Conservation (phyloP, 2,113 vertebrate species). For the Gasterosteus aculeatus region DNA sequence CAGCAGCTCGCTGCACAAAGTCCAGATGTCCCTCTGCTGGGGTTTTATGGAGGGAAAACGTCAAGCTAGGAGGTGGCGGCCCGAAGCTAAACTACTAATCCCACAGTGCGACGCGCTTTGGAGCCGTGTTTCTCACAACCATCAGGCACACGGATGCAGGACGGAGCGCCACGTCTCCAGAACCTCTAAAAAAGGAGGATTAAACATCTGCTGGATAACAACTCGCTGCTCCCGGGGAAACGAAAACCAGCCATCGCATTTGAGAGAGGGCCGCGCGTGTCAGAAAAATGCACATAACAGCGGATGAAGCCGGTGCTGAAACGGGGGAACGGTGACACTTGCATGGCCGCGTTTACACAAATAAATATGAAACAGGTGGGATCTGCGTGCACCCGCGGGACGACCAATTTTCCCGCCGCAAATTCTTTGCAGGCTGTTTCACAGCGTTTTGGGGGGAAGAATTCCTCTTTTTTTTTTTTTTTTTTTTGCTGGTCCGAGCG, state of each 20-base stretch:
- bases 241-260: background rate
- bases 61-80: constrained; percentile 57
- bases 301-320: constrained; percentile 53
- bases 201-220: constrained; percentile 76
- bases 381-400: constrained; percentile 49
- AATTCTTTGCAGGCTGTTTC: constrained; percentile 54
- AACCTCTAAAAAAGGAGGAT: constrained; percentile 37
- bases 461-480: constrained; percentile 34
- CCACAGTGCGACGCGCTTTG: constrained; percentile 52
- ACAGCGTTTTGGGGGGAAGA: constrained; percentile 14
- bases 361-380: constrained; percentile 77
- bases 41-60: constrained; percentile 62
- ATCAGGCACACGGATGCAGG: constrained; percentile 34
- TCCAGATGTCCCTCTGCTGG: constrained; percentile 66
- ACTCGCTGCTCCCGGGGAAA: constrained; percentile 58
- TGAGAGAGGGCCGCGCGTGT: constrained; percentile 61
- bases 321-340: constrained; percentile 71
- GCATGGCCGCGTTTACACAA: constrained; percentile 67
- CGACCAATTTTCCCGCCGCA: constrained; percentile 51
- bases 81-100: constrained; percentile 52
- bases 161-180: constrained; percentile 39
- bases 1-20: constrained; percentile 51
- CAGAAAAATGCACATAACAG: constrained; percentile 64
- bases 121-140: constrained; percentile 54
- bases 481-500: constrained; percentile 34